Base-by-base conservation (phyloP, 1,140 invertebrate genomes). In the Anastatus disparis region DNA sequence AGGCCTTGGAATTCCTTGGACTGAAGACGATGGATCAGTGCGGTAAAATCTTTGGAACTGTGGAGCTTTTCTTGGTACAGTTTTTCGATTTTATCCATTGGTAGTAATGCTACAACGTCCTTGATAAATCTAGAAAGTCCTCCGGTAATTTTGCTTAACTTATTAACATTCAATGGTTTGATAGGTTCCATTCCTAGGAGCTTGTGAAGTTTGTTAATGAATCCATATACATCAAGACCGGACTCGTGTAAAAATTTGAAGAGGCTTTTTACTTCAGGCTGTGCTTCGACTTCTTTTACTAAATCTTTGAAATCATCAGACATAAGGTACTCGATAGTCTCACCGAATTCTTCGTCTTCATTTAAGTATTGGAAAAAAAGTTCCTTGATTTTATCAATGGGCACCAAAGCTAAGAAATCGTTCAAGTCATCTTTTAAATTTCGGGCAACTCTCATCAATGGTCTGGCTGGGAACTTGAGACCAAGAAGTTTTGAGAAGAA, bases 1-100 rank as follows among this genome's bases (percentile, higher is more conserved):
- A 77, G 61, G 1, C n/a, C 10, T 71, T 81, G 75, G 24, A 78
- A 78, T 46, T 77, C 73, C 0, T 58, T 17, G 0, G 76, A 76
- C 63, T 72, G 38, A 0, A 84, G 1, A 7, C 71, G 72, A 1
- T 76, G 29, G 4, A 82, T 69, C 12, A 82, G 74, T n/a, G 75
- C 55, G 10, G 50, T 61, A 22, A 81, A 83, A 6, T 66, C 65
- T n/a, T 17, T 2, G 0, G 78, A 79, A 10, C 65, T 78, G n/a
- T 72, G 29, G 0, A 83, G 27, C 73, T 82, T 83, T n/a, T 80
- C 38, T 0, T 82, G 24, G 29, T 81, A 82, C 26, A 84, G 53
- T 9, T 62, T 68, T 17, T 71, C 58, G 15, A 81, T 72, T 38
- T 80, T 35, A 0, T 78, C 59, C 0, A 72, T 9, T 1, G 82